These are phyloP conservation scores for Metaphire vulgaris DNA, from an alignment of 1,140 invertebrate genomes.

Conservation along the genomic window DNA sequence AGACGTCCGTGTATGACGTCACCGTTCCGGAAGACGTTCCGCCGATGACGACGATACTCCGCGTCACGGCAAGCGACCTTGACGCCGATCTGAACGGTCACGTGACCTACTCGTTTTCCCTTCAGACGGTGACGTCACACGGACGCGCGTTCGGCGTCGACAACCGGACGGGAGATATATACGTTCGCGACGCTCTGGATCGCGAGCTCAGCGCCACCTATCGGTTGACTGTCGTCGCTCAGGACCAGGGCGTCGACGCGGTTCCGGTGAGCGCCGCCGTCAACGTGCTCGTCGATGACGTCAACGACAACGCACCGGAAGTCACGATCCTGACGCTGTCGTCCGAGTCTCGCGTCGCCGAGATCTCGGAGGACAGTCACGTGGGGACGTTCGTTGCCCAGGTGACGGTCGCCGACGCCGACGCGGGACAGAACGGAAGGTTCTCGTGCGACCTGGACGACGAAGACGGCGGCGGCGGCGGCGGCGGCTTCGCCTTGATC, in stretches of 20 bases:
- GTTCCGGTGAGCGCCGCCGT: neutral
- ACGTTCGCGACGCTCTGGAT: constrained; percentile 6
- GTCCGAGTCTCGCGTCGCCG: neutral
- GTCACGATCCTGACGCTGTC: constrained; percentile 23
- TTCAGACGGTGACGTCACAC: constrained; percentile 69
- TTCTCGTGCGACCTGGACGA: constrained; percentile 21
- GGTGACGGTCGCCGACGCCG: constrained; percentile 18
- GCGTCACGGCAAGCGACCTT: constrained; percentile 60
- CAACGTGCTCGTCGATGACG: constrained; percentile 16
- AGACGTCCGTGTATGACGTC: constrained; percentile 82
- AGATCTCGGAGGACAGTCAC: constrained; percentile 17
- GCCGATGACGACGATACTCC: constrained; percentile 81
- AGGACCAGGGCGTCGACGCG: constrained; percentile 18
- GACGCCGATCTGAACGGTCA: constrained; percentile 27
- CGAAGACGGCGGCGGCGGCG: no score
- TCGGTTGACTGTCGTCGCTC: constrained; percentile 20
- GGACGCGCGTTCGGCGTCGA: constrained; percentile 77
- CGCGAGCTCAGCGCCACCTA: constrained; percentile 9
- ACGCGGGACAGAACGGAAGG: constrained; percentile 21
- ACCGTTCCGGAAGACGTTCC: constrained; percentile 76
- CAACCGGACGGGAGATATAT: constrained; percentile 56
- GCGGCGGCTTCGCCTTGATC: constrained; percentile 8
- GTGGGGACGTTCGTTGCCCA: constrained; percentile 27
- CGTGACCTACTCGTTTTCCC: constrained; percentile 55
- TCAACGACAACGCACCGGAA: constrained; percentile 28